These are phyloP conservation scores for Cydia splendana DNA, from an alignment of 1,140 invertebrate genomes.

Conservation along the genomic window DNA sequence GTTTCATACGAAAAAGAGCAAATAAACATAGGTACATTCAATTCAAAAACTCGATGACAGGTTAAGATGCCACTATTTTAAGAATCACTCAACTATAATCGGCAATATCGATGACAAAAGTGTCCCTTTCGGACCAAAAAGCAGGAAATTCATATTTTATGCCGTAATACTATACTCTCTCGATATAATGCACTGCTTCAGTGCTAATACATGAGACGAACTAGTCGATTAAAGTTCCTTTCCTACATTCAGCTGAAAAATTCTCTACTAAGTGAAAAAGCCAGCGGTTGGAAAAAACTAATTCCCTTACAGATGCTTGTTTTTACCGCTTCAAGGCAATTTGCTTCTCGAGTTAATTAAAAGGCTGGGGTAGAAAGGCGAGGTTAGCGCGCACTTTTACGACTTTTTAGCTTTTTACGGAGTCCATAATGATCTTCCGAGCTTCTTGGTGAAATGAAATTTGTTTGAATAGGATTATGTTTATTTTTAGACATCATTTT, in stretches of 20 bases:
- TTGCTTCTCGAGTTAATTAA: slow-evolving; percentile 25
- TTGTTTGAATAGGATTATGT: slow-evolving; percentile 4
- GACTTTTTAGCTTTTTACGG: not conserved
- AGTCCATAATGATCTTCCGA: not conserved
- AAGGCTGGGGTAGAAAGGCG: not conserved
- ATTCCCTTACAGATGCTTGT: slow-evolving; percentile 11
- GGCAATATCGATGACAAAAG: too few relatives aligned
- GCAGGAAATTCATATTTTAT: too few relatives aligned
- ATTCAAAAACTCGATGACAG: too few relatives aligned
- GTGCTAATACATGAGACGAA: not conserved
- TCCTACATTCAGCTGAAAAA: not conserved
- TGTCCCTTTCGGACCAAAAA: too few relatives aligned
- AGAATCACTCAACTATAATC: too few relatives aligned
- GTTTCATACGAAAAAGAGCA: too few relatives aligned
- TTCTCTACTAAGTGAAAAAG: slow-evolving; percentile 5
- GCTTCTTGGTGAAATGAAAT: not conserved
- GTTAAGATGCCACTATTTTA: too few relatives aligned
- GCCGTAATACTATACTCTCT: too few relatives aligned
- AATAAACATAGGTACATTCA: too few relatives aligned
- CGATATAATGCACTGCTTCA: too few relatives aligned
- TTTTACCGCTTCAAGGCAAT: slow-evolving; percentile 8
- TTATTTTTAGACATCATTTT: not conserved
- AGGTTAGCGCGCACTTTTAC: not conserved
- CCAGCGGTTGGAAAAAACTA: not conserved
- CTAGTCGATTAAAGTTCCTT: not conserved